phyloP scores from a whole-genome alignment of 2,113 vertebrate species.

The Parotia lawesii region DNA sequence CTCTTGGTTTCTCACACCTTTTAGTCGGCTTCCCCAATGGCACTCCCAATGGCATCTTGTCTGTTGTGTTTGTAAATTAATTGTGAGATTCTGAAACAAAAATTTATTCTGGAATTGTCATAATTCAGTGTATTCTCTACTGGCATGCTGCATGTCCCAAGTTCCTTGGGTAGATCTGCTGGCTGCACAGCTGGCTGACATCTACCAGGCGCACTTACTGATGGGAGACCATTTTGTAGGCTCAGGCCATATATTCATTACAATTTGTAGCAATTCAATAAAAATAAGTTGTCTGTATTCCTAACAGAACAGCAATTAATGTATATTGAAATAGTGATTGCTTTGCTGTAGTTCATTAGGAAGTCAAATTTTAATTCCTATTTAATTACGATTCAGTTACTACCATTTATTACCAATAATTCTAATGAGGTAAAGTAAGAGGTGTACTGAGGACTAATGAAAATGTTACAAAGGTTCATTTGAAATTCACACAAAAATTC shows the following conservation, averaged over 20 bases:
- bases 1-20: not conserved
- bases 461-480: slow-evolving; percentile 66
- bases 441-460: slow-evolving; percentile 55
- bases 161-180: not conserved
- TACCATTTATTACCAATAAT: slow-evolving; percentile 67
- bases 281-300: slow-evolving; percentile 43
- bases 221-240: not conserved
- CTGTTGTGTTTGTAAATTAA: not conserved
- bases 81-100: not conserved
- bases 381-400: slow-evolving; percentile 70
- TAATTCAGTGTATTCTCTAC: not conserved
- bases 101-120: not conserved
- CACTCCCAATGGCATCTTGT: not conserved
- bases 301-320: slow-evolving; percentile 54
- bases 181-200: not conserved
- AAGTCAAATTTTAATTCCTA: slow-evolving; percentile 72
- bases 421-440: slow-evolving; percentile 65
- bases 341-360: slow-evolving; percentile 67
- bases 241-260: not conserved
- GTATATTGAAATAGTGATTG: slow-evolving; percentile 61
- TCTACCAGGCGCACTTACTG: not conserved
- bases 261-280: slow-evolving; percentile 61
- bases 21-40: not conserved
- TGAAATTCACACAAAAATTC: slow-evolving; percentile 53
- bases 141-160: not conserved